Evolutionary conservation across 2,797 vertebrate genomes (phyloP), one percentile per base, ranked within the genome.

Genomic region (Glossophaga mutica): DNA sequence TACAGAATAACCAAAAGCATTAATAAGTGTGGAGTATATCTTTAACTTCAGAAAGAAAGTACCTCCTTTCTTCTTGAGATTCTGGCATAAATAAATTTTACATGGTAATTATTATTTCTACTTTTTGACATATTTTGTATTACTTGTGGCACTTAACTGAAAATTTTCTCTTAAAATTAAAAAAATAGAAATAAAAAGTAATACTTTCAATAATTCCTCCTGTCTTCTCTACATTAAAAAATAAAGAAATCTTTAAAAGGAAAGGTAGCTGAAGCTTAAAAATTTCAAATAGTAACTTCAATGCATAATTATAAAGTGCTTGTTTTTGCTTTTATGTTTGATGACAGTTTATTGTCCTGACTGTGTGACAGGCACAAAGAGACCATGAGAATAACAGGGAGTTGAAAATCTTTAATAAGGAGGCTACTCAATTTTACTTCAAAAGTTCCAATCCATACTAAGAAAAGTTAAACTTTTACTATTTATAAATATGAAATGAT

Each of bases 1-100:
- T 98, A 97, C 96, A 98, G 98, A 98, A 95, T 78, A 97, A 52
- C 74, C 78, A 81, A 92, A 96, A 93, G 62, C 92, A 95, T 78
- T 97, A 50, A 81, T 19, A 32, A 90, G 65, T 91, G 95, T 97
- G n/a, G 26, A 92, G 8, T 37, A 1, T 67, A 26, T 16, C 68
- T 84, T 91, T 15, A 95, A 89, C 0, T 37, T 2, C 0, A 57
- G 1, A 6, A 42, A 74, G 84, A 18, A 52, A 26, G 44, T 90
- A 12, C 7, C 93, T 88, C 87, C 87, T 79, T 70, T 92, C 15
- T 50, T 65, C 19, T 89, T 70, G 48, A 82, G 29, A 86, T 87
- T 59, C 5, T 42, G 4, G 15, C 71, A 29, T 65, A 88, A 82
- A 34, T 48, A 85, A 52, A 42, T 12, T n/a, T 79, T 59, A 71